Evolutionary conservation across 2,113 vertebrate species (phyloP).

Genomic region (Gallinago jamesoni): DNA sequence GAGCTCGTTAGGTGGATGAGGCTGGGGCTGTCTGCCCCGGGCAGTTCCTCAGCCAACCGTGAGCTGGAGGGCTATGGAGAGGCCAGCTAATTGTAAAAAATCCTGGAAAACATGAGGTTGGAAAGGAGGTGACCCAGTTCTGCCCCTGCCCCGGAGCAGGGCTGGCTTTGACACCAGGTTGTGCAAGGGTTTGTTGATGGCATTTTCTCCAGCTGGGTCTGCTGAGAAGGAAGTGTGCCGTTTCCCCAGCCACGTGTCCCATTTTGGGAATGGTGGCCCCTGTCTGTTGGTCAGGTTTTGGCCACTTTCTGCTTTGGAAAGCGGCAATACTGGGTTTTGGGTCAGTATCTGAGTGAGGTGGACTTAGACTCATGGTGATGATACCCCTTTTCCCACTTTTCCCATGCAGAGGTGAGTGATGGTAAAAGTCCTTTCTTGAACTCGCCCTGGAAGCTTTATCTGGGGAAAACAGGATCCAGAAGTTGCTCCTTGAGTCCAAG

Average conservation of each 20-base stretch:
- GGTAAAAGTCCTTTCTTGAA: not conserved
- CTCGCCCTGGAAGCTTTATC: not conserved
- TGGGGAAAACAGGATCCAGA: not conserved
- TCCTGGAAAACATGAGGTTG: not conserved
- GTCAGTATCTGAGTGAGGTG: not conserved
- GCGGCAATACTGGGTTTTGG: not conserved
- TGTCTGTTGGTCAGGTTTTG: not conserved
- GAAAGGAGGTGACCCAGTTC: conserved; percentile 18
- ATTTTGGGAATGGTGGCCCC: not conserved
- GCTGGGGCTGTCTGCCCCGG: not conserved
- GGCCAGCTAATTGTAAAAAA: not conserved
- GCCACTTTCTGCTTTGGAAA: not conserved
- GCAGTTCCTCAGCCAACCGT: not conserved
- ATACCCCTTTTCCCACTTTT: not conserved
- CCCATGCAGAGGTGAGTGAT: not conserved
- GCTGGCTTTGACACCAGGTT: not conserved
- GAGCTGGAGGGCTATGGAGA: not conserved
- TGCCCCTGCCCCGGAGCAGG: not conserved
- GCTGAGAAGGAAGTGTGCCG: not conserved
- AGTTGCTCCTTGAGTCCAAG: not conserved
- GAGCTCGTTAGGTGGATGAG: not conserved
- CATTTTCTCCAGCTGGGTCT: not conserved
- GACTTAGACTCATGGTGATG: fast-evolving
- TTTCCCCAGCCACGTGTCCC: fast-evolving
- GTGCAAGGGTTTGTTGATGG: not conserved